Percentiles rank a stretch among this genome's conserved stretches.
phyloP scores from a whole-genome alignment of 2,797 vertebrate species.

The Tragopan temminckii region DNA sequence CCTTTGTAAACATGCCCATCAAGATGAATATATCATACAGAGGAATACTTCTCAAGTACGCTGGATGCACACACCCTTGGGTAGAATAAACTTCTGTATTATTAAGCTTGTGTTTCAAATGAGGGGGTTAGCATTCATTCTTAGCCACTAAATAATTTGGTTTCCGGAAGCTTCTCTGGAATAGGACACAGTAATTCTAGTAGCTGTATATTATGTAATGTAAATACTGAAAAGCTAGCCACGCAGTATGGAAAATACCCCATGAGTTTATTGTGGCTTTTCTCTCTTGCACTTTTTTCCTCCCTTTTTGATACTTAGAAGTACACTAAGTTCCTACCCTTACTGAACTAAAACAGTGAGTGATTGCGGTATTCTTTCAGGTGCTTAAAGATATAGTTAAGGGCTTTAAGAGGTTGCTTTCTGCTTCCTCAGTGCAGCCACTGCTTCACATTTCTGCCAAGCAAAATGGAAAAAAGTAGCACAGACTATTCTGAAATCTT shows the following conservation, averaged over 20 bases:
- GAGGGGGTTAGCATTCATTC: conserved; percentile 5
- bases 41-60: conserved; percentile 9
- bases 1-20: conserved; percentile 23
- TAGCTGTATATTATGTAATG: conserved; percentile 56
- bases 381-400: conserved; percentile 26
- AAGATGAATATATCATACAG: conserved; percentile 4
- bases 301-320: neutral
- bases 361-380: conserved; percentile 61
- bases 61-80: neutral
- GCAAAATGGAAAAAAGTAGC: conserved; percentile 63
- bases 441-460: conserved; percentile 49
- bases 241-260: conserved; percentile 40
- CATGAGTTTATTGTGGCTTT: conserved; percentile 33
- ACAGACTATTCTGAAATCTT: conserved; percentile 2
- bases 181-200: conserved; percentile 49
- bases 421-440: conserved; percentile 34
- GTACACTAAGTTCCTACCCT: neutral
- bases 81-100: conserved; percentile 17
- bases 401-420: neutral
- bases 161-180: conserved; percentile 51
- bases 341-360: conserved; percentile 5
- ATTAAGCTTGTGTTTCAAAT: conserved; percentile 52
- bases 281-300: neutral
- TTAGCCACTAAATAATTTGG: conserved; percentile 23
- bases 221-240: conserved; percentile 26